Conservation (phyloP, 2,113 vertebrate genomes). For the Amia ocellicauda region DNA sequence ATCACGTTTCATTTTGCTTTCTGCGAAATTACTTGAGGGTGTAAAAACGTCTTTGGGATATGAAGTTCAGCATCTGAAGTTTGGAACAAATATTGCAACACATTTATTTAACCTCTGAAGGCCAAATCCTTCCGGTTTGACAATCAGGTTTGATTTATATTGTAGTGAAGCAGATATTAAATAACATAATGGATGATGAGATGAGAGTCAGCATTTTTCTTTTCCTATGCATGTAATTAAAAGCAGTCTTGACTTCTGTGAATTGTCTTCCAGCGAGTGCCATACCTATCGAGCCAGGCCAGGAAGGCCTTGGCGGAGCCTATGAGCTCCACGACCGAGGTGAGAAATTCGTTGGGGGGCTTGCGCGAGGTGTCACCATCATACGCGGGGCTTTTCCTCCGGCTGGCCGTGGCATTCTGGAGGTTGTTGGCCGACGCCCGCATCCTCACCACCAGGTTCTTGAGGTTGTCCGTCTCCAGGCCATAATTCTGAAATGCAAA, state of each 20-base stretch:
- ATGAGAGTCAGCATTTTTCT: too few relatives aligned
- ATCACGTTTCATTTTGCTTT: constrained; percentile 22
- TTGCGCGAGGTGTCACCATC: constrained; percentile 78
- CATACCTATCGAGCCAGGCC: constrained; percentile 94
- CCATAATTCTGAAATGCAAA: constrained; percentile 83
- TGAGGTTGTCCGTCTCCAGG: constrained; percentile 93
- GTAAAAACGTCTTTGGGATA: constrained; percentile 16
- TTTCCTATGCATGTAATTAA: too few relatives aligned
- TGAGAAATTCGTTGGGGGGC: constrained; percentile 91
- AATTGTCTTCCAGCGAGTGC: too few relatives aligned
- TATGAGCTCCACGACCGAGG: constrained; percentile 93
- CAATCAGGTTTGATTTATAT: too few relatives aligned
- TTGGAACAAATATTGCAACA: too few relatives aligned
- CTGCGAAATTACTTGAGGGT: constrained; percentile 22
- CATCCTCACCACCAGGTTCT: constrained; percentile 85
- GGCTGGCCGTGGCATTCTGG: constrained; percentile 79
- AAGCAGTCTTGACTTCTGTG: too few relatives aligned
- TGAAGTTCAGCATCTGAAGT: neutral
- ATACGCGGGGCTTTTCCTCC: constrained; percentile 74
- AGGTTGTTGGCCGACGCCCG: constrained; percentile 80
- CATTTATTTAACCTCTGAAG: too few relatives aligned
- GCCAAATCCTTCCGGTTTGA: too few relatives aligned
- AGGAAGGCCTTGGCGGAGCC: constrained; percentile 90
- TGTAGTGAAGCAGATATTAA: too few relatives aligned
- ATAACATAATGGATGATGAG: too few relatives aligned